phyloP scores from a whole-genome alignment of 2,888 invertebrate genomes.

The Xanthostigma xanthostigma region DNA sequence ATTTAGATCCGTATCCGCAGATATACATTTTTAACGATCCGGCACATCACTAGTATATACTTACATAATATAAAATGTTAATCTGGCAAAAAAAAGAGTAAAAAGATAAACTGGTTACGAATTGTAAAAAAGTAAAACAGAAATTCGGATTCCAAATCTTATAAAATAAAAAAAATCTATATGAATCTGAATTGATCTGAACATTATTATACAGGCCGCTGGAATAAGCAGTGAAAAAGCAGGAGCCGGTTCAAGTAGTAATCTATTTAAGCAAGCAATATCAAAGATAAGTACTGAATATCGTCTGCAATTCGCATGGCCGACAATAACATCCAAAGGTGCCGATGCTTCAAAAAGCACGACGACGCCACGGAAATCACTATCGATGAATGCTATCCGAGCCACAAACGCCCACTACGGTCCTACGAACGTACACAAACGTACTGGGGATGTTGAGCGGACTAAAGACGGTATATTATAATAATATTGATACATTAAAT shows the following conservation, averaged over 20 bases:
- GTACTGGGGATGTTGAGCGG: constrained; percentile 22
- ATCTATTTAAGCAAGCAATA: constrained; percentile 53
- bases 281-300: constrained; percentile 72
- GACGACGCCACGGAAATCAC: constrained; percentile 59
- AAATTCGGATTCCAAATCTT: no score
- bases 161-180: no score
- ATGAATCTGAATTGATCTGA: no score
- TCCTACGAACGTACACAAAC: constrained; percentile 26
- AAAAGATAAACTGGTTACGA: no score
- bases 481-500: no score
- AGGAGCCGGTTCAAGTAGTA: neutral
- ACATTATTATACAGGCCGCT: neutral
- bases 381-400: constrained; percentile 76
- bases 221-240: neutral
- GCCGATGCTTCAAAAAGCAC: constrained; percentile 30
- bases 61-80: no score
- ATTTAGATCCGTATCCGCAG: no score
- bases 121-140: no score
- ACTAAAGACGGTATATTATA: constrained; percentile 26
- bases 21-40: no score
- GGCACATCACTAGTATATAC: no score
- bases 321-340: constrained; percentile 35
- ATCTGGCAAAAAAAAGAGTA: no score
- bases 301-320: constrained; percentile 83
- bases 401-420: constrained; percentile 30